Evolutionary conservation across 2,888 invertebrate species (phyloP).

Genomic region (Macaria liturata): DNA sequence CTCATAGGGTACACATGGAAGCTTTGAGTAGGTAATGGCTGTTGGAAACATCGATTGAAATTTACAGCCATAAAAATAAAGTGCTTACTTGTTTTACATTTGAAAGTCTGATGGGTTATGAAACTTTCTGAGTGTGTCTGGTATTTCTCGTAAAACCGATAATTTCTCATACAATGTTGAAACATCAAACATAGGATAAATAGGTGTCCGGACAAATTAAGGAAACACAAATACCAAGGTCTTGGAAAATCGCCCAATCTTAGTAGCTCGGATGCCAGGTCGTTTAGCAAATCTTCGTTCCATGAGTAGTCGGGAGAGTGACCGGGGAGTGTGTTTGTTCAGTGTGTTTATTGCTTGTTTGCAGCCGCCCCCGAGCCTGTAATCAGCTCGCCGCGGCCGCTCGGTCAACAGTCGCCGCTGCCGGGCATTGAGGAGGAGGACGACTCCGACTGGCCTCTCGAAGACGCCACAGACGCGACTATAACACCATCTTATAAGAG

Average conservation of each 20-base stretch:
- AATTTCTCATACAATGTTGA: constrained; percentile 8
- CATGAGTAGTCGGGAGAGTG: constrained; percentile 34
- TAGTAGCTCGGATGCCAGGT: constrained; percentile 42
- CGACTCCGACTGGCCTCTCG: constrained; percentile 84
- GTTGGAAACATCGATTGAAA: too few relatives aligned
- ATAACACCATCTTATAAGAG: constrained; percentile 79
- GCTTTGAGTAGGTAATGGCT: too few relatives aligned
- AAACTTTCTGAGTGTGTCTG: too few relatives aligned
- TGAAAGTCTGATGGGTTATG: too few relatives aligned
- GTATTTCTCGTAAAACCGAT: too few relatives aligned
- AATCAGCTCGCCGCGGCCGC: constrained; percentile 81
- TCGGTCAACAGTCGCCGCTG: constrained; percentile 88
- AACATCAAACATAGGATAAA: constrained; percentile 12
- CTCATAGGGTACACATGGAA: too few relatives aligned
- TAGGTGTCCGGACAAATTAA: constrained; percentile 33
- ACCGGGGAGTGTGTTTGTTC: constrained; percentile 42
- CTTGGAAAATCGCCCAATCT: constrained; percentile 39
- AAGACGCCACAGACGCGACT: constrained; percentile 78
- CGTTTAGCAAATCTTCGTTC: constrained; percentile 49
- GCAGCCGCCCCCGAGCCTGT: constrained; percentile 80
- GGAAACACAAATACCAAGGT: constrained; percentile 37
- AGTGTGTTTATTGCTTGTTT: constrained; percentile 64
- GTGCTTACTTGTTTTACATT: too few relatives aligned
- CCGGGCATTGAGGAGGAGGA: constrained; percentile 94
- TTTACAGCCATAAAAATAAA: too few relatives aligned